Evolutionary conservation across 1,140 invertebrate species (phyloP).

Genomic region (Nebria ingens): DNA sequence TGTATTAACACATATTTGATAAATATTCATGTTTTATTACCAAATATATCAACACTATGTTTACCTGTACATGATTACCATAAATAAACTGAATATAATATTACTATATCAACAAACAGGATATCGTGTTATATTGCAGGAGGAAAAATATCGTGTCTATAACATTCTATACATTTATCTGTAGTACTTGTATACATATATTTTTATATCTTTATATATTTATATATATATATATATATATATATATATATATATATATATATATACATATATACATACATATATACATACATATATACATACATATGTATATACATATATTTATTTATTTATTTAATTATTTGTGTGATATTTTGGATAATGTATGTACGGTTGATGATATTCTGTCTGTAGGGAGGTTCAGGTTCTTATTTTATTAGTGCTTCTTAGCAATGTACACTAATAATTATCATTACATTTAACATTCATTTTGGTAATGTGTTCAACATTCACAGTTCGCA

Average conservation of each 20-base stretch:
- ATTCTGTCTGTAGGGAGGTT: no score
- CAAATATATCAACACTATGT: slow-evolving; percentile 13
- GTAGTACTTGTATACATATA: not conserved
- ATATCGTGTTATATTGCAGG: not conserved
- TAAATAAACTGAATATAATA: slow-evolving; percentile 5
- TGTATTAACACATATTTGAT: not conserved
- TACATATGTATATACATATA: not conserved
- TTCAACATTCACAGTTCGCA: not conserved
- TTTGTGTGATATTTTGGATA: no score
- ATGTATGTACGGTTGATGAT: no score
- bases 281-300: not conserved
- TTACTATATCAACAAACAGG: slow-evolving; percentile 3
- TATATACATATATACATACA: not conserved
- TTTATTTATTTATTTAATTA: not conserved
- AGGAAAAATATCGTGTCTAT: slow-evolving; percentile 5
- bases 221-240: not conserved
- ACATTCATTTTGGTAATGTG: not conserved
- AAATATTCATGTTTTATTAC: slow-evolving; percentile 12
- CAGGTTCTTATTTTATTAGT: not conserved
- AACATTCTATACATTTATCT: slow-evolving; percentile 2
- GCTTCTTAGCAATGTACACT: slow-evolving; percentile 2
- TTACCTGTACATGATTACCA: slow-evolving; percentile 7
- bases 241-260: not conserved
- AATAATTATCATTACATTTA: not conserved
- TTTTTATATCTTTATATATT: no score